A percentile compares a stretch with the other conserved stretches of the same genome.
phyloP scores from a whole-genome alignment of 2,113 vertebrate species.

The Calyptommatus sinebrachiatus region DNA sequence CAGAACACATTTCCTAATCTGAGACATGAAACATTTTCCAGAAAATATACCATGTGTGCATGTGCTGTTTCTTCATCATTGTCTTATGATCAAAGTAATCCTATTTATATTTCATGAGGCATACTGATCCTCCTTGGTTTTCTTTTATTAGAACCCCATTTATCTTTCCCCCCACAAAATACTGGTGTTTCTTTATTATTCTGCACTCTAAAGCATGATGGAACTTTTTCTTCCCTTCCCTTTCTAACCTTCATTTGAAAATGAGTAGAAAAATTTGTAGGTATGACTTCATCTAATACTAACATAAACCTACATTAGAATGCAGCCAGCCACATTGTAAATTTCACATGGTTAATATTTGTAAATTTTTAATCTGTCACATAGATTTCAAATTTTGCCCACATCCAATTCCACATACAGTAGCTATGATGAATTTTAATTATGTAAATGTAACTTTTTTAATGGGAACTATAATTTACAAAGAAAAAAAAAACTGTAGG shows the following conservation, averaged over 20 bases:
- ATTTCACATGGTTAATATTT: conserved; percentile 33
- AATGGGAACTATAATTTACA: neutral
- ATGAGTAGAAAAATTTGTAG: no score
- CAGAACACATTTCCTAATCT: no score
- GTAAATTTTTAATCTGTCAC: conserved; percentile 2
- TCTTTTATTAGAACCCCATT: conserved; percentile 21
- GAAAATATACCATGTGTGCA: no score
- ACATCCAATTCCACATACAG: neutral
- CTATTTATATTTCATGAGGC: conserved; percentile 32
- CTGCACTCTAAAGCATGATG: conserved; percentile 34
- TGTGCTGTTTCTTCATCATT: neutral
- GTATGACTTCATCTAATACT: neutral
- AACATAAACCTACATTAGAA: no score
- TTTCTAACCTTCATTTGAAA: no score
- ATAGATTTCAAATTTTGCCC: neutral
- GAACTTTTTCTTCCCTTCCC: conserved; percentile 13
- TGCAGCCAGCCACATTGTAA: neutral
- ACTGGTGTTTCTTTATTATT: conserved; percentile 28
- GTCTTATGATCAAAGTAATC: conserved; percentile 4
- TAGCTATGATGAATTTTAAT: neutral
- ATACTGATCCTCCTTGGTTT: conserved; percentile 29
- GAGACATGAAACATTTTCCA: no score
- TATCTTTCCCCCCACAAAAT: conserved; percentile 42
- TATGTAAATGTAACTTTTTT: neutral
- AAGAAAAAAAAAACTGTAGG: neutral